Conservation (phyloP, 2,113 vertebrate species). For the Hydrolagus affinis region DNA sequence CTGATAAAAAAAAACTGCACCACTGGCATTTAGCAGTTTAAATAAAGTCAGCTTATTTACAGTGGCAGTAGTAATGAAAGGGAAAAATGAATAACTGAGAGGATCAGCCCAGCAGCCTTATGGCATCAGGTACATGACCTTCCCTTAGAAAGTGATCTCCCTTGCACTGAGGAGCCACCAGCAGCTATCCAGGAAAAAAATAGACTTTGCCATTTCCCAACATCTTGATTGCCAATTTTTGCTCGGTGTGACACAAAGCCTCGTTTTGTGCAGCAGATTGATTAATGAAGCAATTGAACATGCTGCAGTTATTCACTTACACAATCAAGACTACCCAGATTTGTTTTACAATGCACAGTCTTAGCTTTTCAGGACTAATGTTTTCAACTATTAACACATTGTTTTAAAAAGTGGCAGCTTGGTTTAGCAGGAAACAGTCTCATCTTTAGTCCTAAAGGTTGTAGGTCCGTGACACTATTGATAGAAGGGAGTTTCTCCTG, state of each 20-base stretch:
- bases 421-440: too few species aligned
- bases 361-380: background rate
- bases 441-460: too few species aligned
- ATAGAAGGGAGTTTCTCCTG: too few species aligned
- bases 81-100: conserved; percentile 61
- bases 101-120: conserved; percentile 53
- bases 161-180: background rate
- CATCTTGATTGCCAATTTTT: conserved; percentile 11
- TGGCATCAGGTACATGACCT: conserved; percentile 60
- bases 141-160: conserved; percentile 46
- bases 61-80: conserved; percentile 66
- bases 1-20: conserved; percentile 65
- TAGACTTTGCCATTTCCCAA: background rate
- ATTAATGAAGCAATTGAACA: conserved; percentile 25
- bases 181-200: background rate
- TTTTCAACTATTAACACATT: conserved; percentile 3
- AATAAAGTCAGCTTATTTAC: conserved; percentile 66
- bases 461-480: too few species aligned
- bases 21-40: conserved; percentile 84
- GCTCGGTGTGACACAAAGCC: background rate
- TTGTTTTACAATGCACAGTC: background rate
- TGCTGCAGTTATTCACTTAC: conserved; percentile 21
- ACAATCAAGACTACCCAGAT: background rate
- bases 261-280: background rate
- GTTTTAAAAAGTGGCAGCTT: background rate